phyloP scores from a whole-genome alignment of 2,797 vertebrate species.

The Micrastur ruficollis region DNA sequence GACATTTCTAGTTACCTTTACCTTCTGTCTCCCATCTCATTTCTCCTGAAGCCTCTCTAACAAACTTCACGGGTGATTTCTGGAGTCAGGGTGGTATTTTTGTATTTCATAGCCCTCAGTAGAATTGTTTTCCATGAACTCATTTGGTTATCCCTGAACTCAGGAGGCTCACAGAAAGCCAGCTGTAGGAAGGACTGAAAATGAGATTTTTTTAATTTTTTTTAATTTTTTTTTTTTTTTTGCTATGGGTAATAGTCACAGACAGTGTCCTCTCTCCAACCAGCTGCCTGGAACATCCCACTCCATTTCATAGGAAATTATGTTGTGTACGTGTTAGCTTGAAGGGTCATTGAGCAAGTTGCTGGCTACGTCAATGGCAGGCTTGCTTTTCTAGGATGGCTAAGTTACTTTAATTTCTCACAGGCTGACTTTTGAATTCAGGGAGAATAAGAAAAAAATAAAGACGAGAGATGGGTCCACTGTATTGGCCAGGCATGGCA shows the following conservation, averaged over 20 bases:
- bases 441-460: background rate
- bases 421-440: background rate
- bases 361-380: background rate
- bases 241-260: background rate
- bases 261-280: background rate
- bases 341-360: background rate
- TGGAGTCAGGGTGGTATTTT: background rate
- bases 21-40: background rate
- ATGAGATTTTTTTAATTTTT: rapidly evolving
- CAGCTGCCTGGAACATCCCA: background rate
- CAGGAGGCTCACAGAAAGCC: background rate
- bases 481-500: background rate
- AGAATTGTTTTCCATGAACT: background rate
- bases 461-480: background rate
- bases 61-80: background rate
- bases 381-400: background rate
- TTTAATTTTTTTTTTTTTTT: background rate
- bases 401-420: background rate
- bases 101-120: background rate
- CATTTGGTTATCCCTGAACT: background rate
- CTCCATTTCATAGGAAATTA: background rate
- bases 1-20: background rate
- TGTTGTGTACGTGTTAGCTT: background rate
- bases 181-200: background rate
- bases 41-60: background rate